Percentiles rank a stretch among this genome's conserved stretches.
These are phyloP conservation scores for Phenganax marumi DNA, from an alignment of 92 coral and sea anemone species.

Conservation along the genomic window DNA sequence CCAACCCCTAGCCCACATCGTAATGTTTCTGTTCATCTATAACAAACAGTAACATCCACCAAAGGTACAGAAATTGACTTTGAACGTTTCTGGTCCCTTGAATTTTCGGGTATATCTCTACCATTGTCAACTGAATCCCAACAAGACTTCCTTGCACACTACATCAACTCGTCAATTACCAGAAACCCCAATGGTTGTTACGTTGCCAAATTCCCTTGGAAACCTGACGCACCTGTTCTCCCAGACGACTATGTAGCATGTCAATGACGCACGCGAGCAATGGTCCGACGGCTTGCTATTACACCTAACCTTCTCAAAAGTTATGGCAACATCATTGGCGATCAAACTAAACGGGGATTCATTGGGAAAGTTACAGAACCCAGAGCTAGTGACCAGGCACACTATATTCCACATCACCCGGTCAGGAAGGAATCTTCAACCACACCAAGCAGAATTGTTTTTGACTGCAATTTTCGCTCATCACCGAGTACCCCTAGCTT, in stretches of 20 bases:
- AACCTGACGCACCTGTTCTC: slow-evolving; percentile 46
- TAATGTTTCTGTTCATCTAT: neutral
- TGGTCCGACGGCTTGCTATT: slow-evolving; percentile 42
- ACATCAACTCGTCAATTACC: slow-evolving; percentile 40
- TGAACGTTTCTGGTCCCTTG: slow-evolving; percentile 43
- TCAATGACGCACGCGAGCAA: slow-evolving; percentile 43
- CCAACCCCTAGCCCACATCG: neutral
- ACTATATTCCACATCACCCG: neutral
- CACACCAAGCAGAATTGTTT: slow-evolving; percentile 4
- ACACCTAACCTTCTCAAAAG: neutral
- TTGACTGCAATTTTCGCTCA: slow-evolving; percentile 9
- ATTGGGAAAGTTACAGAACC: neutral
- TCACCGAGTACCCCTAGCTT: neutral
- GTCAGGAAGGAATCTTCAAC: neutral
- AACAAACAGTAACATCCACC: neutral
- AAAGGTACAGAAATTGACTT: slow-evolving; percentile 9
- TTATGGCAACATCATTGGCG: neutral
- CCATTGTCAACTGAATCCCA: slow-evolving; percentile 10
- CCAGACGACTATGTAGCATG: slow-evolving; percentile 40
- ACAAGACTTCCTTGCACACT: slow-evolving; percentile 38
- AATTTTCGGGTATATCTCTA: slow-evolving; percentile 51
- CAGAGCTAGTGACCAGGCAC: neutral
- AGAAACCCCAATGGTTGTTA: slow-evolving; percentile 43
- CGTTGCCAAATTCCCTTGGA: slow-evolving; percentile 59
- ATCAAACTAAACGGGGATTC: neutral